Percentiles rank a stretch among this genome's conserved stretches.
phyloP scores from a whole-genome alignment of 2,113 vertebrate species.

The Phoxinus phoxinus region DNA sequence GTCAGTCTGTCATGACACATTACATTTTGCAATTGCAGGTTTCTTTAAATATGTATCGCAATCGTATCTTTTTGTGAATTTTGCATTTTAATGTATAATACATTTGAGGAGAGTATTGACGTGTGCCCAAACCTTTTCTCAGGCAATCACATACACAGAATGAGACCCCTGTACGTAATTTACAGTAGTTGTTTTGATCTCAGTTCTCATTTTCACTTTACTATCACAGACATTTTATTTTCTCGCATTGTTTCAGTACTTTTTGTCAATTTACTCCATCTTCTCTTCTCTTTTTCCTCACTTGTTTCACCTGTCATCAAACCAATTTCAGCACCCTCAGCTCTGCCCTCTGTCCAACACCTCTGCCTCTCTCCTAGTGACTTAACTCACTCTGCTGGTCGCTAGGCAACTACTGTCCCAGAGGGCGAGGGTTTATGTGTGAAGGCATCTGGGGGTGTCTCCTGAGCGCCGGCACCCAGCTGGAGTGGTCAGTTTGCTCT shows the following conservation, averaged over 20 bases:
- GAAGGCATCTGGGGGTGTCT: slow-evolving; percentile 56
- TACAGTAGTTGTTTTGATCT: background rate
- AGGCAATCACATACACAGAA: background rate
- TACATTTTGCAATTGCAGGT: background rate
- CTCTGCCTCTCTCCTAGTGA: slow-evolving; percentile 32
- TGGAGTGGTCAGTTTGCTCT: background rate
- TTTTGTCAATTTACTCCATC: slow-evolving; percentile 44
- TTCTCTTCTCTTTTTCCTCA: slow-evolving; percentile 66
- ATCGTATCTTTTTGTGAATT: background rate
- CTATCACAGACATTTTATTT: background rate
- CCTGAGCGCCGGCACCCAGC: background rate
- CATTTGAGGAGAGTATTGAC: background rate
- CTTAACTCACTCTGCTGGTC: slow-evolving; percentile 69
- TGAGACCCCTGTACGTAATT: background rate
- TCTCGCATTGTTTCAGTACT: background rate
- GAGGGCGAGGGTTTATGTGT: slow-evolving; percentile 65
- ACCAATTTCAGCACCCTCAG: slow-evolving; percentile 5
- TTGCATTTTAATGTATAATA: background rate
- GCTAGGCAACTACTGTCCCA: slow-evolving; percentile 74
- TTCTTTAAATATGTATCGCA: background rate
- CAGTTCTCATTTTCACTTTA: background rate
- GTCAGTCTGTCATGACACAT: background rate
- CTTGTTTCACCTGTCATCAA: background rate
- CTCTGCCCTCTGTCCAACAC: slow-evolving; percentile 15
- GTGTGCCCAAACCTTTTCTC: background rate